These are phyloP conservation scores for Noctua fimbriata DNA, from an alignment of 2,888 invertebrate species.

Conservation along the genomic window DNA sequence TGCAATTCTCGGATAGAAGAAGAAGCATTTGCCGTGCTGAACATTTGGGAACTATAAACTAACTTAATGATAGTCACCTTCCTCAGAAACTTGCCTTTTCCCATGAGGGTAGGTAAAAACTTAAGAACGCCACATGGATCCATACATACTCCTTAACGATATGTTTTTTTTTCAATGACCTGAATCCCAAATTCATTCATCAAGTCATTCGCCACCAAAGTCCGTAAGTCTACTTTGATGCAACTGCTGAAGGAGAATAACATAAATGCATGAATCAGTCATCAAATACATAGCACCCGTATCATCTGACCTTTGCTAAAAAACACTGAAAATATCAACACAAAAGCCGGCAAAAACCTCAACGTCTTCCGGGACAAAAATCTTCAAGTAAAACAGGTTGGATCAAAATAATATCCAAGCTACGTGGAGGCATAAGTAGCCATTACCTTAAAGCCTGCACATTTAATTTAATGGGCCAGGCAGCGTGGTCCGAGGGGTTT, in stretches of 20 bases:
- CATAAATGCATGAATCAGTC: background rate
- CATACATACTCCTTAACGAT: background rate
- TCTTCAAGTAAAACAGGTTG: conserved; percentile 68
- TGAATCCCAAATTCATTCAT: background rate
- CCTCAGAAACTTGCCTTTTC: background rate
- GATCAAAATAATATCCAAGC: conserved; percentile 77
- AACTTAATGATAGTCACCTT: no score
- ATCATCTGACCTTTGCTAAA: conserved; percentile 10
- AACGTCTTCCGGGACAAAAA: conserved; percentile 52
- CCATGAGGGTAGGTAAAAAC: background rate
- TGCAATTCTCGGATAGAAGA: no score
- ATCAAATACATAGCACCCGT: background rate
- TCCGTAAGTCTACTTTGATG: background rate
- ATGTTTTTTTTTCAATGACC: background rate
- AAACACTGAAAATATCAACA: conserved; percentile 47
- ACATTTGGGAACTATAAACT: no score
- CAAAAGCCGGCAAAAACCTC: conserved; percentile 45
- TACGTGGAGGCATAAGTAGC: conserved; percentile 75
- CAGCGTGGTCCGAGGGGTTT: conserved; percentile 61
- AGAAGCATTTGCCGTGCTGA: no score
- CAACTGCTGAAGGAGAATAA: background rate
- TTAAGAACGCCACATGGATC: background rate
- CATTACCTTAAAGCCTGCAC: conserved; percentile 76
- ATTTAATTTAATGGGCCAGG: conserved; percentile 74
- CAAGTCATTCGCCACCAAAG: background rate